A percentile compares a stretch with the other conserved stretches of the same genome.
These are phyloP conservation scores for Fistularia commersonii DNA, from an alignment of 2,797 vertebrate species.

Conservation along the genomic window DNA sequence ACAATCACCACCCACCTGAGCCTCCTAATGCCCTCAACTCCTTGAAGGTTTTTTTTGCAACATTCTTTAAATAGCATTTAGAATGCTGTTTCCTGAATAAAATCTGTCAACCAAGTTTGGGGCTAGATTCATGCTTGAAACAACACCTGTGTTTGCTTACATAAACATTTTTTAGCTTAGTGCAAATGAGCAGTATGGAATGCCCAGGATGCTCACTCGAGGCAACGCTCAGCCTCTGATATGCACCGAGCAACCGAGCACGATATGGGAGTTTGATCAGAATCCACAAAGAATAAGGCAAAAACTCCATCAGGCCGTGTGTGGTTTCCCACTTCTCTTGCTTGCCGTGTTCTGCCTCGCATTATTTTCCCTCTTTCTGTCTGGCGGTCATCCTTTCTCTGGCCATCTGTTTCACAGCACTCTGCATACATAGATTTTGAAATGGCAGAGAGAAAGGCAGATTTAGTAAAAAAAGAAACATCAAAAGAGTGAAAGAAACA, in stretches of 20 bases:
- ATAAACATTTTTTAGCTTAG: constrained; percentile 63
- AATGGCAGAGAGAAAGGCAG: constrained; percentile 13
- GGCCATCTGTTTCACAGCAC: constrained; percentile 68
- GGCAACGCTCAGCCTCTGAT: constrained; percentile 50
- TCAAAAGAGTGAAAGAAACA: constrained; percentile 12
- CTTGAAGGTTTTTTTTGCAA: constrained; percentile 13
- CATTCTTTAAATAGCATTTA: too few relatives aligned
- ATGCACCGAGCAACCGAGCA: constrained; percentile 27
- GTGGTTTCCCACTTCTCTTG: constrained; percentile 42
- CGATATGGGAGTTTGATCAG: constrained; percentile 36
- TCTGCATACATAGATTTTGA: constrained; percentile 38
- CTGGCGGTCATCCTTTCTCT: constrained; percentile 63
- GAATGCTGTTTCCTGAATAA: constrained; percentile 1
- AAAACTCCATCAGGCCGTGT: constrained; percentile 57
- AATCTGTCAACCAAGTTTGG: constrained; percentile 28
- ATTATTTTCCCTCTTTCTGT: constrained; percentile 50
- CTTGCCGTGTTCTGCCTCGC: constrained; percentile 39
- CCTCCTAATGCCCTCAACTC: constrained; percentile 13
- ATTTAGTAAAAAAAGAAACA: constrained; percentile 13
- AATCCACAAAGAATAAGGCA: constrained; percentile 39
- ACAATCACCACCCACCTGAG: constrained; percentile 29
- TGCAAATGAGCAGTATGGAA: constrained; percentile 67
- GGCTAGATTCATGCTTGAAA: constrained; percentile 52
- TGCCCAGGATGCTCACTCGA: constrained; percentile 45
- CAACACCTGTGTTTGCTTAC: constrained; percentile 60